These are phyloP conservation scores for Poecilia velifera DNA, from an alignment of 2,797 vertebrate species.

Conservation along the genomic window DNA sequence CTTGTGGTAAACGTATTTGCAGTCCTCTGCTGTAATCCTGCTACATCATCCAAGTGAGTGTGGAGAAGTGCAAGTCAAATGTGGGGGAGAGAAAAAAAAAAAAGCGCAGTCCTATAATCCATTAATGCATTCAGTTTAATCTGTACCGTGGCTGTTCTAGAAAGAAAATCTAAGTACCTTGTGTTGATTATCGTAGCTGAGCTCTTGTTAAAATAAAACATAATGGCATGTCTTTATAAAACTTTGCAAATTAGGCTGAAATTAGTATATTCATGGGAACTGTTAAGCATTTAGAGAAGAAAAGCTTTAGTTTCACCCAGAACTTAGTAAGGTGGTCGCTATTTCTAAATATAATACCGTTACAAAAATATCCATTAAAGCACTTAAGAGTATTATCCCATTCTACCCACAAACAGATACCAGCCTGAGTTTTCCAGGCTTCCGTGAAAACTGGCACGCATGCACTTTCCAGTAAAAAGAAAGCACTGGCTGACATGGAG, in stretches of 20 bases:
- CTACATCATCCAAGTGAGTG: conserved; percentile 51
- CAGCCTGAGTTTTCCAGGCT: conserved; percentile 43
- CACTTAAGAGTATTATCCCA: conserved; percentile 73
- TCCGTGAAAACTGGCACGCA: conserved; percentile 54
- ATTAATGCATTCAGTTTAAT: conserved; percentile 80
- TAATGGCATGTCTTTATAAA: conserved; percentile 1
- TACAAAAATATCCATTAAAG: conserved; percentile 71
- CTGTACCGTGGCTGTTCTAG: conserved; percentile 72
- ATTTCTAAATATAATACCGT: conserved; percentile 56
- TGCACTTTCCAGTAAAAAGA: conserved; percentile 27
- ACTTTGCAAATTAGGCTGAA: conserved; percentile 29
- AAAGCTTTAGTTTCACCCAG: conserved; percentile 38
- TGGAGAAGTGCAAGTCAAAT: conserved; percentile 56
- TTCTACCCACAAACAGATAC: conserved; percentile 60
- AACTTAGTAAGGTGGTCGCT: conserved; percentile 18
- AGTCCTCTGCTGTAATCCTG: conserved; percentile 65
- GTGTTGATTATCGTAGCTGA: conserved; percentile 46
- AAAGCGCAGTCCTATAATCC: conserved; percentile 73
- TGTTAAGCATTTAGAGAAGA: conserved; percentile 12
- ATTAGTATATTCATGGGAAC: not conserved
- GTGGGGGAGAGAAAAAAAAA: conserved; percentile 34
- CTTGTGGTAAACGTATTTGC: conserved; percentile 47
- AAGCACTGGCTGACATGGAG: conserved; percentile 31
- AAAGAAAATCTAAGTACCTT: conserved; percentile 73
- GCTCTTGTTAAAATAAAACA: conserved; percentile 45